These are phyloP conservation scores for Sinhomidia bicolor DNA, from an alignment of 2,888 invertebrate genomes.

Conservation along the genomic window DNA sequence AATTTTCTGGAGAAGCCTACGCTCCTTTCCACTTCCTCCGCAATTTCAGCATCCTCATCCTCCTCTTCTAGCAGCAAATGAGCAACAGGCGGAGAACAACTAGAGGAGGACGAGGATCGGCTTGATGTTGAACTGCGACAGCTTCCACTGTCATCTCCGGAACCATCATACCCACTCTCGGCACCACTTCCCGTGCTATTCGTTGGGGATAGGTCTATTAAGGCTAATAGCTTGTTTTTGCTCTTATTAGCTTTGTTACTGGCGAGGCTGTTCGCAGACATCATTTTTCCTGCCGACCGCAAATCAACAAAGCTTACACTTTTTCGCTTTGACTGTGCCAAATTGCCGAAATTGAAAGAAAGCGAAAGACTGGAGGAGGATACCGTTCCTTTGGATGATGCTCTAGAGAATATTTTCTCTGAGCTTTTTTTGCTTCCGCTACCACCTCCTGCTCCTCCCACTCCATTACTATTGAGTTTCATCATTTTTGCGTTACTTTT, in stretches of 20 bases:
- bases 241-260: background rate
- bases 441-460: background rate
- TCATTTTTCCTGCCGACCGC: conserved; percentile 68
- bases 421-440: conserved; percentile 35
- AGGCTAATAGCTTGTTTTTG: conserved; percentile 52
- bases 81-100: conserved; percentile 19
- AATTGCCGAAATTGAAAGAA: conserved; percentile 52
- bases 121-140: conserved; percentile 60
- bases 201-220: conserved; percentile 54
- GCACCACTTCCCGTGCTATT: conserved; percentile 16
- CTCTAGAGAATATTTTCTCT: conserved; percentile 39
- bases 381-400: conserved; percentile 42
- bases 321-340: conserved; percentile 71
- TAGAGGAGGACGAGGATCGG: conserved; percentile 58
- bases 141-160: conserved; percentile 67
- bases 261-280: background rate
- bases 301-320: conserved; percentile 79
- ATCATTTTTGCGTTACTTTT: background rate
- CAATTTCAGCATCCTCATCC: conserved; percentile 37
- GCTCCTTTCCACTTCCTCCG: background rate
- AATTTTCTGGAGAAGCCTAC: background rate
- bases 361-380: conserved; percentile 49
- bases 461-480: conserved; percentile 17
- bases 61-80: conserved; percentile 35
- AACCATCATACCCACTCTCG: conserved; percentile 63